Conservation (phyloP, 2,888 invertebrate species). For the Sarcophaga variegata region DNA sequence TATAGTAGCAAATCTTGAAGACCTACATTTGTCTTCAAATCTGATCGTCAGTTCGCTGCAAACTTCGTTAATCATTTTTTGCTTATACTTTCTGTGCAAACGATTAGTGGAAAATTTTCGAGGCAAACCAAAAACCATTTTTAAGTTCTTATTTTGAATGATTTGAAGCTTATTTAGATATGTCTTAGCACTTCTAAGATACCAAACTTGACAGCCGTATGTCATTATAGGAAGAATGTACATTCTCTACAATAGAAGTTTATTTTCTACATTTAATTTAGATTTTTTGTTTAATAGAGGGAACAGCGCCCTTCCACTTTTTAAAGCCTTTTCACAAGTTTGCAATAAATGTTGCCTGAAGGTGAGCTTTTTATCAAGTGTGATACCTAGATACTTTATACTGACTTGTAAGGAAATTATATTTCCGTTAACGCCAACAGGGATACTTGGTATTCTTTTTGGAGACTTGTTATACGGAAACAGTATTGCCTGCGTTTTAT, state of each 20-base stretch:
- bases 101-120: not conserved
- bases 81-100: not conserved
- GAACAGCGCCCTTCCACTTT: slow-evolving; percentile 3
- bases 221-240: not conserved
- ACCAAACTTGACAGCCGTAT: not conserved
- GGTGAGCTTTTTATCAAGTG: too few species aligned
- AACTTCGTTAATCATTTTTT: not conserved
- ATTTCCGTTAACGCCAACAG: too few species aligned
- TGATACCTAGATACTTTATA: slow-evolving; percentile 19
- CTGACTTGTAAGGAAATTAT: not conserved
- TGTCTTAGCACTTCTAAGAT: not conserved
- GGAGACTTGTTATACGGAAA: not conserved
- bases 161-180: not conserved
- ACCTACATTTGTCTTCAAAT: not conserved
- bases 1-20: not conserved
- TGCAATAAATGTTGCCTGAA: not conserved
- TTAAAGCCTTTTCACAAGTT: not conserved
- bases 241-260: not conserved
- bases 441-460: too few species aligned
- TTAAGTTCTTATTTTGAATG: not conserved
- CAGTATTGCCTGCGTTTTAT: slow-evolving; percentile 8
- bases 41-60: not conserved
- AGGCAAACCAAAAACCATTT: not conserved
- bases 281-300: not conserved
- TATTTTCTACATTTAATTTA: not conserved